A percentile compares a stretch with the other conserved stretches of the same genome.
Conservation (phyloP, 2,888 invertebrate genomes). For the Myathropa florea region DNA sequence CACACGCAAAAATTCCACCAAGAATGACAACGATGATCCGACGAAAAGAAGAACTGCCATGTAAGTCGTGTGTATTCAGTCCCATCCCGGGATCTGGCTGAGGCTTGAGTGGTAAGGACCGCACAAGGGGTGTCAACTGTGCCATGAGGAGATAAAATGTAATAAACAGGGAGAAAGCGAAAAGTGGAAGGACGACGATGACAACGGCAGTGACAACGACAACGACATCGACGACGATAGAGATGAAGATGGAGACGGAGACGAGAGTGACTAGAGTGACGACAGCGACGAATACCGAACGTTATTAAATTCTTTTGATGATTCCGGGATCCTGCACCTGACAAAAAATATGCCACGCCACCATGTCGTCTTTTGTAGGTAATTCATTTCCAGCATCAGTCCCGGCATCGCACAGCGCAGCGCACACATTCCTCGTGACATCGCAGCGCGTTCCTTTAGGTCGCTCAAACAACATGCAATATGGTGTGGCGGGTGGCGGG, state of each 20-base stretch:
- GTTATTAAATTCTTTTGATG: conserved; percentile 69
- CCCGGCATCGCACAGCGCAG: not conserved
- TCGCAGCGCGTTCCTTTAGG: conserved; percentile 27
- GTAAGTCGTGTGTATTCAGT: not conserved
- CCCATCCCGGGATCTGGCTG: not conserved
- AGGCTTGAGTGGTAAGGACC: not conserved
- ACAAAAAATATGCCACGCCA: conserved; percentile 66
- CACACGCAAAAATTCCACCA: conserved; percentile 55
- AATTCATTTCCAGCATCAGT: conserved; percentile 50
- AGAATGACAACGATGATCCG: conserved; percentile 49
- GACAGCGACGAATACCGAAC: conserved; percentile 47
- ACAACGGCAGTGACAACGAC: not conserved
- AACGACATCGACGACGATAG: not conserved
- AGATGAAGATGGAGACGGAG: too few relatives aligned
- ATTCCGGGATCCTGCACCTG: conserved; percentile 64
- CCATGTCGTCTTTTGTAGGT: conserved; percentile 41
- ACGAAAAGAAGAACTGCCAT: conserved; percentile 22
- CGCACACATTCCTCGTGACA: conserved; percentile 28
- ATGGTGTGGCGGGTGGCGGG: conserved; percentile 17
- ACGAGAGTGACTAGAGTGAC: not conserved
- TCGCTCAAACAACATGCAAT: not conserved
- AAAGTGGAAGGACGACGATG: not conserved
- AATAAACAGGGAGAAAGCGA: conserved; percentile 48
- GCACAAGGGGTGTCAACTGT: conserved; percentile 20
- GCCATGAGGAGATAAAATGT: conserved; percentile 46